Evolutionary conservation across 2,113 vertebrate species (phyloP).

Genomic region (Progne subis): DNA sequence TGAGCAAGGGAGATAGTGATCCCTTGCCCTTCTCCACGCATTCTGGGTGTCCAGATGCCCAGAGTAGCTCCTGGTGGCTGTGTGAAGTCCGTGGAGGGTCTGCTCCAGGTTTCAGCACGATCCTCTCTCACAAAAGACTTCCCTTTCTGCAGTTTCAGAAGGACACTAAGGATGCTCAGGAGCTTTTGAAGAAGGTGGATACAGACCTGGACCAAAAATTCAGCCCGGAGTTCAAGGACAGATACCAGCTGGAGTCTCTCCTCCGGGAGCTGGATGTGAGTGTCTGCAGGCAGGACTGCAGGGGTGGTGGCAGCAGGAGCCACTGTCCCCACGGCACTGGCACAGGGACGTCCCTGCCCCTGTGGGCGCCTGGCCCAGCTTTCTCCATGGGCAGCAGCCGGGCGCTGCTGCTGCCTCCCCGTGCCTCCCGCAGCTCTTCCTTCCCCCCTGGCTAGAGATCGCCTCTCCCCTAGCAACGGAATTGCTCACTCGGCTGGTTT

Average conservation of each 20-base stretch:
- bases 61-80: neutral
- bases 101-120: neutral
- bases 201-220: constrained; percentile 91
- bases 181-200: constrained; percentile 88
- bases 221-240: constrained; percentile 93
- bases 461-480: constrained; percentile 28
- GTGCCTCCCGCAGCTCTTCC: neutral
- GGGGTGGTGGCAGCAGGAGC: neutral
- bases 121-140: neutral
- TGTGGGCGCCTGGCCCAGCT: neutral
- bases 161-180: constrained; percentile 89
- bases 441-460: constrained; percentile 34
- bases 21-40: neutral
- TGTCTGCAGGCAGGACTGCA: neutral
- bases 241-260: constrained; percentile 89
- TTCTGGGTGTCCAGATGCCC: neutral
- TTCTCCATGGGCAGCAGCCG: neutral
- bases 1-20: rapidly evolving
- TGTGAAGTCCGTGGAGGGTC: neutral
- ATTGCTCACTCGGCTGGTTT: constrained; percentile 49
- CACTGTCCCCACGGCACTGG: rapidly evolving
- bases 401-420: neutral
- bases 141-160: constrained; percentile 83
- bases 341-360: rapidly evolving
- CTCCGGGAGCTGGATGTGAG: constrained; percentile 89